Percentiles rank a stretch among this genome's conserved stretches.
Evolutionary conservation across 64 coral and sea anemone genomes (phyloP).

Genomic region (Dendronephthya gigantea): DNA sequence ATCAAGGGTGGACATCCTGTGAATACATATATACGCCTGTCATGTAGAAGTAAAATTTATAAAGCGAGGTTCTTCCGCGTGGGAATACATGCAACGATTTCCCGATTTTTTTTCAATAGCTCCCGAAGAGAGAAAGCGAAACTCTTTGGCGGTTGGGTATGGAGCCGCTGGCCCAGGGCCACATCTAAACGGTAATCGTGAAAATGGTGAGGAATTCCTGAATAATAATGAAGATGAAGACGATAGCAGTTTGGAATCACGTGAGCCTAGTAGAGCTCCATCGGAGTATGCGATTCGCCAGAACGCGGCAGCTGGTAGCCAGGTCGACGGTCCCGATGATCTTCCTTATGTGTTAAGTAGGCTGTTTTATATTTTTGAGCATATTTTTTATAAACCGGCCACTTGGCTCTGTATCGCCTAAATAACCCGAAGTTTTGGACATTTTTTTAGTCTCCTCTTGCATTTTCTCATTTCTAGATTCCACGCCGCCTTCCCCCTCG

Average conservation of each 20-base stretch:
- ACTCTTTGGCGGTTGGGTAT: not conserved
- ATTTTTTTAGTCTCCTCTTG: not conserved
- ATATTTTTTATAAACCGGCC: not conserved
- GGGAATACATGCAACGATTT: no score
- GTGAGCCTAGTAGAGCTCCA: not conserved
- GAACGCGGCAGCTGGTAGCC: not conserved
- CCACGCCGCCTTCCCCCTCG: not conserved
- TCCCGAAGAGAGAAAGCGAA: not conserved
- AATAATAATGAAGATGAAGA: not conserved
- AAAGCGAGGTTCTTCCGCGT: no score
- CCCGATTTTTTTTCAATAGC: not conserved
- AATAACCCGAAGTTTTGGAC: no score
- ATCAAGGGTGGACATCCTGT: no score
- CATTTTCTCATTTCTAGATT: not conserved
- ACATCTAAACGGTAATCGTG: not conserved
- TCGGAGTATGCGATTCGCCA: not conserved
- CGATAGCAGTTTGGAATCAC: not conserved
- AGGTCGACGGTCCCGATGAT: not conserved
- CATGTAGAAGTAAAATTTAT: no score
- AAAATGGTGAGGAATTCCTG: not conserved
- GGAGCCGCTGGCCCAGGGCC: not conserved
- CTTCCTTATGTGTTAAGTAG: not conserved
- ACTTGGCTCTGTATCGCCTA: not conserved
- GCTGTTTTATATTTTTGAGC: not conserved
- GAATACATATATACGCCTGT: no score